phyloP scores from a whole-genome alignment of 2,113 vertebrate species.

The Lasiurus cinereus region DNA sequence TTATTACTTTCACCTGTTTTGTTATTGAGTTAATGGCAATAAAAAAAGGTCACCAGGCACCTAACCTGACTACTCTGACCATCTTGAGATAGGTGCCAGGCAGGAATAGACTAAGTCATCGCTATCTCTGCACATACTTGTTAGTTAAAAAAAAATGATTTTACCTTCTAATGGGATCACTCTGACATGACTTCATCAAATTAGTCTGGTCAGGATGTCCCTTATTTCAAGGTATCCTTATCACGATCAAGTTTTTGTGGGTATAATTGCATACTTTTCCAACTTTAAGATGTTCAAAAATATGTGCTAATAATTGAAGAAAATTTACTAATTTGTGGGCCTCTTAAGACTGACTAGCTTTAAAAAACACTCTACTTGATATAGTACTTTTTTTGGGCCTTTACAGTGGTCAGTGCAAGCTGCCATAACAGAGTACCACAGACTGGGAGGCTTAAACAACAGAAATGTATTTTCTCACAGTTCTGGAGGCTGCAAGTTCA shows the following conservation, averaged over 20 bases:
- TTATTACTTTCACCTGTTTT: neutral
- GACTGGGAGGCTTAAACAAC: neutral
- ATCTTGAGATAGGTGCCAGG: neutral
- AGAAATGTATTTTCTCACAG: conserved; percentile 30
- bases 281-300: conserved; percentile 37
- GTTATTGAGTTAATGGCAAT: neutral
- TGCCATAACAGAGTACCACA: neutral
- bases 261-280: conserved; percentile 17
- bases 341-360: conserved; percentile 17
- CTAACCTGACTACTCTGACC: neutral
- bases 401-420: neutral
- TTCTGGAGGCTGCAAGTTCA: neutral
- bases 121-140: neutral
- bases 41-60: neutral
- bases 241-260: neutral
- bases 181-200: conserved; percentile 29
- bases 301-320: neutral
- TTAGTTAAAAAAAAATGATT: neutral
- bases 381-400: conserved; percentile 13
- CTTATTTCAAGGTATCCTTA: conserved; percentile 36
- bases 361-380: neutral
- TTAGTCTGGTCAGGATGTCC: conserved; percentile 39
- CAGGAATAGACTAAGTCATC: neutral
- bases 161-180: conserved; percentile 25
- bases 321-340: conserved; percentile 9